Percentiles rank a stretch among this genome's conserved stretches.
phyloP scores from a whole-genome alignment of 2,888 invertebrate species.

The Leptarthrus brevirostris region DNA sequence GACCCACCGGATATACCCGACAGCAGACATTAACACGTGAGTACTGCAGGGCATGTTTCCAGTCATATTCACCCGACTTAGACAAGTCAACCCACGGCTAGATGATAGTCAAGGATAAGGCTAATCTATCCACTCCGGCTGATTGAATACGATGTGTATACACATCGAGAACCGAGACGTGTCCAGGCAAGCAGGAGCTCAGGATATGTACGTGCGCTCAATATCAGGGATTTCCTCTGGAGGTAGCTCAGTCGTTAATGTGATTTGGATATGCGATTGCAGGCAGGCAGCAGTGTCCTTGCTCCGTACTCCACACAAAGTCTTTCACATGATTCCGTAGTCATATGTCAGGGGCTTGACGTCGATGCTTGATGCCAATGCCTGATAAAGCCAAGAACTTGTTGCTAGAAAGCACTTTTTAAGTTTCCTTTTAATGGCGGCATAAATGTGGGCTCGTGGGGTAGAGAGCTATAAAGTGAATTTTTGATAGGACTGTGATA shows the following conservation, averaged over 20 bases:
- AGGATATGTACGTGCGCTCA: conserved; percentile 40
- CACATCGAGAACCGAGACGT: conserved; percentile 45
- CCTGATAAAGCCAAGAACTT: conserved; percentile 29
- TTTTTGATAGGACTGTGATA: conserved; percentile 42
- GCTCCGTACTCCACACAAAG: background rate
- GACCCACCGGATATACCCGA: conserved; percentile 43
- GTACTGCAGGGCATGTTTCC: conserved; percentile 21
- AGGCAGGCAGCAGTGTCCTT: conserved; percentile 50
- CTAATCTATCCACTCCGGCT: conserved; percentile 50
- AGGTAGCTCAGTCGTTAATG: conserved; percentile 52
- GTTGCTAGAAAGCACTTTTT: conserved; percentile 39
- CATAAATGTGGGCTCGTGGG: conserved; percentile 1
- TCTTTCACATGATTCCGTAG: conserved; percentile 19
- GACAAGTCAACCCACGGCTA: conserved; percentile 37
- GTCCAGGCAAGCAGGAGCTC: conserved; percentile 25
- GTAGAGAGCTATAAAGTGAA: conserved; percentile 32
- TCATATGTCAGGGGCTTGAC: conserved; percentile 40
- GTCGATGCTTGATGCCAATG: conserved; percentile 31
- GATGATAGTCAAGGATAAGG: conserved; percentile 50
- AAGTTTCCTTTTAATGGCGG: conserved; percentile 43
- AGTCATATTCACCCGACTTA: conserved; percentile 26
- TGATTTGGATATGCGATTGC: conserved; percentile 55
- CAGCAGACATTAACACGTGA: conserved; percentile 7
- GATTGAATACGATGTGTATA: conserved; percentile 50
- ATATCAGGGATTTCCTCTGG: conserved; percentile 45